These are phyloP conservation scores for Luffia ferchaultella DNA, from an alignment of 2,888 invertebrate species.

Conservation along the genomic window DNA sequence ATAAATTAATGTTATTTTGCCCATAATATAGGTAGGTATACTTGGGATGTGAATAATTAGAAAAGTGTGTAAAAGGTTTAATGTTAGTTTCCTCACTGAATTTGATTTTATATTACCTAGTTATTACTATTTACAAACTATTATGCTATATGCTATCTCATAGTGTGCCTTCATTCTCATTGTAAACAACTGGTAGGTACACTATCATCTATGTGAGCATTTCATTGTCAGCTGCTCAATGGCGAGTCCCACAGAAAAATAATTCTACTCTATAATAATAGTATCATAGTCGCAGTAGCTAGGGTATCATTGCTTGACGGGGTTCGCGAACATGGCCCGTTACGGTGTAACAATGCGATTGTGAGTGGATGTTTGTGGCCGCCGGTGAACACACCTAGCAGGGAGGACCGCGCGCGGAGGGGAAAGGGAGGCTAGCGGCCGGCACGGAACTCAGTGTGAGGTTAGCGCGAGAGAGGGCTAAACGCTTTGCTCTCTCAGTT, in stretches of 20 bases:
- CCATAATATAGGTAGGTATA: too few species aligned
- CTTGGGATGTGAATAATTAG: too few species aligned
- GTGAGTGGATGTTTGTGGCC: not conserved
- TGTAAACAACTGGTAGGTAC: too few species aligned
- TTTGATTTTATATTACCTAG: too few species aligned
- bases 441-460: not conserved
- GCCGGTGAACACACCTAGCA: not conserved
- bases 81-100: too few species aligned
- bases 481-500: not conserved
- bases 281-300: not conserved
- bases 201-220: too few species aligned
- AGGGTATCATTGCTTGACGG: not conserved
- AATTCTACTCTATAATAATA: constrained; percentile 8
- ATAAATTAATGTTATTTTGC: too few species aligned
- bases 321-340: not conserved
- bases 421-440: not conserved
- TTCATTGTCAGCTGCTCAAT: constrained; percentile 33
- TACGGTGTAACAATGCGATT: not conserved
- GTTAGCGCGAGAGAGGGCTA: not conserved
- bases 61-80: too few species aligned
- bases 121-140: too few species aligned
- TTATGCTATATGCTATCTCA: too few species aligned
- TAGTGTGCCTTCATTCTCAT: too few species aligned
- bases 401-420: not conserved
- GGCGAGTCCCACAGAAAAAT: constrained; percentile 34